A percentile compares a stretch with the other conserved stretches of the same genome.
Evolutionary conservation across 2,888 invertebrate species (phyloP).

Genomic region (Sarcophaga caerulescens): DNA sequence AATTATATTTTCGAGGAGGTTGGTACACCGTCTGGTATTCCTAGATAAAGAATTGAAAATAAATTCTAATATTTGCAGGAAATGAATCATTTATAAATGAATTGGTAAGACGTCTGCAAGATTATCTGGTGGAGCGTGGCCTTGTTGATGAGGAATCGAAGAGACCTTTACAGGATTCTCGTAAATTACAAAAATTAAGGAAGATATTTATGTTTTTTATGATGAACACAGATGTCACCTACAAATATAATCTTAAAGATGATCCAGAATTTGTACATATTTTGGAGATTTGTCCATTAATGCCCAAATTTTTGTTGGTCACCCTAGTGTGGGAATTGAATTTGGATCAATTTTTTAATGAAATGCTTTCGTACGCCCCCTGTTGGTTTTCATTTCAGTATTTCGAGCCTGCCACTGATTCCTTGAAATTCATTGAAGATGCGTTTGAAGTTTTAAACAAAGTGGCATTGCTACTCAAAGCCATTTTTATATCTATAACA

Average conservation of each 20-base stretch:
- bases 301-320: conserved; percentile 75
- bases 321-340: conserved; percentile 74
- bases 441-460: conserved; percentile 74
- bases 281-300: conserved; percentile 73
- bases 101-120: conserved; percentile 71
- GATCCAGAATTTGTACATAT: conserved; percentile 73
- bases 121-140: conserved; percentile 66
- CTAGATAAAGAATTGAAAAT: neutral
- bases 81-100: conserved; percentile 75
- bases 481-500: conserved; percentile 73
- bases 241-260: conserved; percentile 73
- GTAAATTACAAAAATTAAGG: conserved; percentile 69
- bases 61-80: conserved; percentile 64
- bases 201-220: conserved; percentile 76
- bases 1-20: conserved; percentile 76
- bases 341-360: conserved; percentile 74
- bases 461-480: conserved; percentile 72
- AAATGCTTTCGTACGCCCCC: conserved; percentile 74
- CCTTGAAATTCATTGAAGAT: conserved; percentile 73
- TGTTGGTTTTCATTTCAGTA: conserved; percentile 77
- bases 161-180: conserved; percentile 58
- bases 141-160: conserved; percentile 68
- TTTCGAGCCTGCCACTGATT: conserved; percentile 73
- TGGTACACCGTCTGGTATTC: conserved; percentile 29
- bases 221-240: conserved; percentile 75